Conservation (phyloP, 1,140 invertebrate genomes). For the Akabosia matsudoensis region DNA sequence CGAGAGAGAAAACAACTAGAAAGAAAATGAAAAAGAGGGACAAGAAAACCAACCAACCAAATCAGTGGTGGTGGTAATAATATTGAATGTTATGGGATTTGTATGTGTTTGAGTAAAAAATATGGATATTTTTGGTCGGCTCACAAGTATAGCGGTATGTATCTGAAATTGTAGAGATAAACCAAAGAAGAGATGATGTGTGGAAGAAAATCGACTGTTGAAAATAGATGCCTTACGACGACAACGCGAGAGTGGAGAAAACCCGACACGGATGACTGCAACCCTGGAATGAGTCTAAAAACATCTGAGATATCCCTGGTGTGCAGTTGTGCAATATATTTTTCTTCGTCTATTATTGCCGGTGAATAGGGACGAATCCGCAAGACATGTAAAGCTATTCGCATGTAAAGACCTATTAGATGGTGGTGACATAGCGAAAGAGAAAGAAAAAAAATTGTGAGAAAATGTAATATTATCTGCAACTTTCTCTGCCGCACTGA, state of each 20-base stretch:
- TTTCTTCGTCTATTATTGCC: not conserved
- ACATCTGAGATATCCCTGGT: constrained; percentile 4
- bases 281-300: not conserved
- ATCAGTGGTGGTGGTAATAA: not conserved
- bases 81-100: not conserved
- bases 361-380: no score
- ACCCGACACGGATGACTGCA: not conserved
- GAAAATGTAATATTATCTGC: not conserved
- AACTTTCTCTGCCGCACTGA: not conserved
- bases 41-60: not conserved
- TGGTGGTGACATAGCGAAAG: no score
- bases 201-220: constrained; percentile 17
- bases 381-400: no score
- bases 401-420: no score
- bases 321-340: not conserved
- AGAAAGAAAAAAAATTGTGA: no score
- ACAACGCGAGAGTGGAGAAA: not conserved
- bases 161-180: not conserved
- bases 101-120: no score
- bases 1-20: not conserved
- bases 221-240: constrained; percentile 13
- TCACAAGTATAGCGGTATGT: no score
- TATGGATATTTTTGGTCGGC: no score
- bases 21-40: not conserved
- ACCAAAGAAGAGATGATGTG: constrained; percentile 3